These are phyloP conservation scores for Cairina moschata DNA, from an alignment of 2,113 vertebrate species.

Conservation along the genomic window DNA sequence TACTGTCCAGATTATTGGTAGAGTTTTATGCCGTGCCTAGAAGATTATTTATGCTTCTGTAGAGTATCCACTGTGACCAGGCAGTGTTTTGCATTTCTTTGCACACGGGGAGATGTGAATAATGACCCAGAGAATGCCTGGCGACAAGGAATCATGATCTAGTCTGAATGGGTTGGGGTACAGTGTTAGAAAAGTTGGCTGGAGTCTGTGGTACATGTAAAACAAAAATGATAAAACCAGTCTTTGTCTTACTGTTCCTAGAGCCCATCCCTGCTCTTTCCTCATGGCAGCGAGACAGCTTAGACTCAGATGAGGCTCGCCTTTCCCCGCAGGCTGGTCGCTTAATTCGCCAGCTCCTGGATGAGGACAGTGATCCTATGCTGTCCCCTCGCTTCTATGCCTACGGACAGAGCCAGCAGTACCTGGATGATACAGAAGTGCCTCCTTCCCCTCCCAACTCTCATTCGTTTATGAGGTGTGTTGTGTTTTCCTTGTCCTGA, in stretches of 20 bases:
- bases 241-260: slow-evolving; percentile 65
- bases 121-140: background rate
- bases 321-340: slow-evolving; percentile 89
- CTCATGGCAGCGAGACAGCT: slow-evolving; percentile 85
- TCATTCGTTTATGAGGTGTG: slow-evolving; percentile 94
- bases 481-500: background rate
- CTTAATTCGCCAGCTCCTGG: slow-evolving; percentile 91
- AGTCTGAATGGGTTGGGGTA: background rate
- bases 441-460: slow-evolving; percentile 97
- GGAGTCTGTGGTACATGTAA: background rate
- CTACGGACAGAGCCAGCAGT: slow-evolving; percentile 91
- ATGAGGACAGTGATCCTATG: slow-evolving; percentile 93
- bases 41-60: background rate
- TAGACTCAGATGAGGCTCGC: slow-evolving; percentile 87
- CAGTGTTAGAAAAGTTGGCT: background rate
- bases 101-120: background rate
- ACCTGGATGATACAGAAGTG: slow-evolving; percentile 95
- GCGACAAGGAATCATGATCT: accelerated
- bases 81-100: background rate
- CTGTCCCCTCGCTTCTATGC: slow-evolving; percentile 95
- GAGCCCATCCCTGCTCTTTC: slow-evolving; percentile 88
- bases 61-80: background rate
- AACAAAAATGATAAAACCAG: slow-evolving; percentile 21
- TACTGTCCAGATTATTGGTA: background rate
- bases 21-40: background rate